These are phyloP conservation scores for Silurus meridionalis DNA, from an alignment of 2,113 vertebrate genomes.

Conservation along the genomic window DNA sequence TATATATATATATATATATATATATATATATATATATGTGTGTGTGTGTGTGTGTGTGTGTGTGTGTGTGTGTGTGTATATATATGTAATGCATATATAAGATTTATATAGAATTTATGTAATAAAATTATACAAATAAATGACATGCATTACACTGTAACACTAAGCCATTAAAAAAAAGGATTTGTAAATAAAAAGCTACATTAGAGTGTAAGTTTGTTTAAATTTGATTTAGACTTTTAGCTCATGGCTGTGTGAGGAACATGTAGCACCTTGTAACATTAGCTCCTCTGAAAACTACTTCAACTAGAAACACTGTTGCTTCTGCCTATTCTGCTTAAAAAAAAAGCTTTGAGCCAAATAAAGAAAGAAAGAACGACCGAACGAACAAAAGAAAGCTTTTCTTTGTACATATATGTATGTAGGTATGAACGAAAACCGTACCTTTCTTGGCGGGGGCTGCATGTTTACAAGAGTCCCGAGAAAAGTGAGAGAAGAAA, in stretches of 20 bases:
- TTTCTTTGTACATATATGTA: background rate
- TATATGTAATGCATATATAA: background rate
- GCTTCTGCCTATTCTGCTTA: background rate
- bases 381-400: background rate
- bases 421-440: slow-evolving; percentile 45
- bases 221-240: background rate
- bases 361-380: background rate
- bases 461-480: slow-evolving; percentile 80
- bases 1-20: background rate
- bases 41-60: no score
- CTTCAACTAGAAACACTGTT: background rate
- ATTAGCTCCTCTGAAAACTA: background rate
- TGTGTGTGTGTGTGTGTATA: no score
- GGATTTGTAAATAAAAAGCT: background rate
- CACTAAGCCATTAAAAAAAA: no score
- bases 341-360: background rate
- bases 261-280: slow-evolving; percentile 2
- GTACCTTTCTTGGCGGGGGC: slow-evolving; percentile 93
- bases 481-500: slow-evolving; percentile 59
- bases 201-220: background rate
- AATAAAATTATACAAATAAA: background rate
- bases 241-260: background rate
- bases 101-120: background rate
- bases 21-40: background rate
- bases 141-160: background rate